These are phyloP conservation scores for Ptychobarbus kaznakovi DNA, from an alignment of 2,797 vertebrate genomes.

Conservation along the genomic window DNA sequence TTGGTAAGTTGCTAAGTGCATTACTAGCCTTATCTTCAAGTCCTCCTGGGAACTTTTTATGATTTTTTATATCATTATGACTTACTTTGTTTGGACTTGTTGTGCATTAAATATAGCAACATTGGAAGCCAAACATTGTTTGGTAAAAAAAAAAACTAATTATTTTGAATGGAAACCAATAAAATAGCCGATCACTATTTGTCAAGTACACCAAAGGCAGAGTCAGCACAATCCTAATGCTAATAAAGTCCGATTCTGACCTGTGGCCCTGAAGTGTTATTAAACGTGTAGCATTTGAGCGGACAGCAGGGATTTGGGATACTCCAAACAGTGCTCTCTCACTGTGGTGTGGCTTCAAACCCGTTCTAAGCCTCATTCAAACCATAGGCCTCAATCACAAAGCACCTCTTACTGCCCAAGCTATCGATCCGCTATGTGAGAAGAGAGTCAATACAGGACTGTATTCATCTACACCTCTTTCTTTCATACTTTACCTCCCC, in stretches of 20 bases:
- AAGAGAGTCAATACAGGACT: conserved; percentile 42
- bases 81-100: background rate
- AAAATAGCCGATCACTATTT: background rate
- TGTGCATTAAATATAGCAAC: background rate
- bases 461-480: background rate
- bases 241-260: background rate
- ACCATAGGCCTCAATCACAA: conserved; percentile 45
- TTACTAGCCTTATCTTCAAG: background rate
- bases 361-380: conserved; percentile 33
- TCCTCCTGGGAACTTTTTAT: background rate
- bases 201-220: background rate
- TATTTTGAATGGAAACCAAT: background rate
- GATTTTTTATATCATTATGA: background rate
- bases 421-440: conserved; percentile 30
- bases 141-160: background rate
- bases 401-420: conserved; percentile 34
- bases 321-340: background rate
- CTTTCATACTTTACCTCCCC: conserved; percentile 28
- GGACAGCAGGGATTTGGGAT: conserved; percentile 9
- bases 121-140: background rate
- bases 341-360: conserved; percentile 23
- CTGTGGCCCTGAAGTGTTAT: conserved; percentile 24
- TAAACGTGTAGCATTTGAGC: conserved; percentile 3
- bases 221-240: conserved; percentile 30
- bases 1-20: background rate